Evolutionary conservation across 2,113 vertebrate species (phyloP).

Genomic region (Cyanoderma ruficeps): DNA sequence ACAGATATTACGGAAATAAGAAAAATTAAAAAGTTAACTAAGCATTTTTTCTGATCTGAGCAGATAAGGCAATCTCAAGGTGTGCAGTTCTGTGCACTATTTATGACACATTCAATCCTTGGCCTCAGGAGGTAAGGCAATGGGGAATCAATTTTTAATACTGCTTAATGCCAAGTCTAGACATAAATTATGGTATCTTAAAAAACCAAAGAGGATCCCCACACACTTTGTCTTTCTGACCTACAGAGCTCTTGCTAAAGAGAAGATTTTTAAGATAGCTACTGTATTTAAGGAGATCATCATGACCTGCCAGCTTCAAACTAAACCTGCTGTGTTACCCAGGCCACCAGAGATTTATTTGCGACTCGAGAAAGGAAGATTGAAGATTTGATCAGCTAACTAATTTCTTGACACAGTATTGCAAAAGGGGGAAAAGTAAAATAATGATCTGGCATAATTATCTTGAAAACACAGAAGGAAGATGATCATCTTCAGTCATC

Average conservation of each 20-base stretch:
- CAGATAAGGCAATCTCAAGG: not conserved
- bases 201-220: not conserved
- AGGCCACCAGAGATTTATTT: not conserved
- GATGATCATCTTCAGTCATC: not conserved
- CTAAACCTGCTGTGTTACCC: not conserved
- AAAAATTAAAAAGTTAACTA: not conserved
- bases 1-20: not conserved
- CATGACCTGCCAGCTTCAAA: not conserved
- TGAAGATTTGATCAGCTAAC: not conserved
- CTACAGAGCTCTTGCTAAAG: not conserved
- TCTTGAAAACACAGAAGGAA: not conserved
- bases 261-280: not conserved
- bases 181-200: not conserved
- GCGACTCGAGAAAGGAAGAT: not conserved
- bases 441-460: not conserved
- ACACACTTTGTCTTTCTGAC: not conserved
- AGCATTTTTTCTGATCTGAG: not conserved
- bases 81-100: not conserved
- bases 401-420: not conserved
- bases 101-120: not conserved
- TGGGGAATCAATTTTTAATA: not conserved
- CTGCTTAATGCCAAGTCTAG: constrained; percentile 18
- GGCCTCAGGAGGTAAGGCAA: not conserved
- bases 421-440: not conserved
- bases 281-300: not conserved